These are phyloP conservation scores for Riptortus pedestris DNA, from an alignment of 1,140 invertebrate genomes.

Conservation along the genomic window DNA sequence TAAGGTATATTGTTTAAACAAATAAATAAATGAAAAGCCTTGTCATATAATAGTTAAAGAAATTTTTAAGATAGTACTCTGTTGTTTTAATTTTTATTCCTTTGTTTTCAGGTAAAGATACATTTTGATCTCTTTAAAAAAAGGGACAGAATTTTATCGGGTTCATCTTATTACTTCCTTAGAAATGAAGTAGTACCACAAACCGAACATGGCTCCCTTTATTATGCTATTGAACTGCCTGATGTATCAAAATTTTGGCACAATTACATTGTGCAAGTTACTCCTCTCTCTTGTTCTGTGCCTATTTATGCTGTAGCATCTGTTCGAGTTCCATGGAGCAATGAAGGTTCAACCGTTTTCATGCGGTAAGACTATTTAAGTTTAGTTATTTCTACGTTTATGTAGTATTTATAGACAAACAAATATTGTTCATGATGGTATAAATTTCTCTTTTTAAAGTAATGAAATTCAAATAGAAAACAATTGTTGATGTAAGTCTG, in stretches of 20 bases:
- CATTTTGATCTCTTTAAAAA: slow-evolving; percentile 53
- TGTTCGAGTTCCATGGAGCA: slow-evolving; percentile 30
- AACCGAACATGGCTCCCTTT: slow-evolving; percentile 44
- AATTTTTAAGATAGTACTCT: no score
- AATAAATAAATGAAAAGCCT: no score
- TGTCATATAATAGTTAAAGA: no score
- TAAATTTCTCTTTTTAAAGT: no score
- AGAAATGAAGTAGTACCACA: slow-evolving; percentile 39
- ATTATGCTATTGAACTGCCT: slow-evolving; percentile 47
- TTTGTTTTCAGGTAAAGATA: slow-evolving; percentile 44
- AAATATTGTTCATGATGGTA: no score
- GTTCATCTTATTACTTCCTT: slow-evolving; percentile 38
- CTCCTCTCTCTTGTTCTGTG: slow-evolving; percentile 36
- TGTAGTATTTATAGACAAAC: no score
- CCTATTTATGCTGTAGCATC: slow-evolving; percentile 23
- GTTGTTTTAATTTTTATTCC: slow-evolving; percentile 11
- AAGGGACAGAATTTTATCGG: slow-evolving; percentile 43
- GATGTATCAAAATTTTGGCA: slow-evolving; percentile 48
- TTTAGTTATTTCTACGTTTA: no score
- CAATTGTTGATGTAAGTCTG: no score
- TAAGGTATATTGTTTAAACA: no score
- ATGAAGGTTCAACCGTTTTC: slow-evolving; percentile 26
- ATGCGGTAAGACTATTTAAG: slow-evolving; percentile 21
- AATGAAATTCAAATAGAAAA: no score
- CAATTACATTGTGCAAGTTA: slow-evolving; percentile 45